Base-by-base conservation (phyloP, 2,113 vertebrate genomes). In the Mormyrus lacerda region DNA sequence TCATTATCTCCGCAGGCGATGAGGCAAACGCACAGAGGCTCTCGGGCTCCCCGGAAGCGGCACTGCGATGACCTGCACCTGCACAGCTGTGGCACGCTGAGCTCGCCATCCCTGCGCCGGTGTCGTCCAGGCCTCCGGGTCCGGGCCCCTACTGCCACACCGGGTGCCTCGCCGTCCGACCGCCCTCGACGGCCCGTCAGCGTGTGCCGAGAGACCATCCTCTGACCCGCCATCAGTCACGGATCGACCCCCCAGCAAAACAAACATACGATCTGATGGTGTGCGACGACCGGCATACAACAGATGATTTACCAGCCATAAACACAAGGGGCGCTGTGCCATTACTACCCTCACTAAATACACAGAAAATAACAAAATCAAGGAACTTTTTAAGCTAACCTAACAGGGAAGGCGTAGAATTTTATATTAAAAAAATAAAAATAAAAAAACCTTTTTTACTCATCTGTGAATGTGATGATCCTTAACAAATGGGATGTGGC, bases 61-160 rank as follows among this genome's bases (percentile, higher is more conserved):
- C 93, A 90, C 27, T 94, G 94, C 1, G 96, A 95, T 50, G 97
- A 98, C 9, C 95, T 98, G 86, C 97, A 98, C 91, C 96, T 98
- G 42, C 97, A 92, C 93, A 98, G 97, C 94, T 98, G 97, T 1
- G 97, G 97, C 0, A 97, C 97, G 0, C 93, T 98, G 89, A 98
- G 97, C 91, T 97, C 94, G 0, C 93, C 95, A 0, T 95, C 93
- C 65, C 87, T 93, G 84, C 93, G 91, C 55, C 94, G 92, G 90
- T 89, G 94, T 91, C 92, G 4, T 87, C 93, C n/a, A 89, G 89
- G 45, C 65, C 42, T 89, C 51, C 90, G 93, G 85, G 91, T 91
- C 88, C 92, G 61, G 17, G 19, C 65, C 89, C 87, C 47, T 93
- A 51, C 92, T 92, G 10, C 95, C 73, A 92, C 73, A 8, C 73